phyloP scores from a whole-genome alignment of 2,888 invertebrate genomes.

The Xestia sexstrigata region DNA sequence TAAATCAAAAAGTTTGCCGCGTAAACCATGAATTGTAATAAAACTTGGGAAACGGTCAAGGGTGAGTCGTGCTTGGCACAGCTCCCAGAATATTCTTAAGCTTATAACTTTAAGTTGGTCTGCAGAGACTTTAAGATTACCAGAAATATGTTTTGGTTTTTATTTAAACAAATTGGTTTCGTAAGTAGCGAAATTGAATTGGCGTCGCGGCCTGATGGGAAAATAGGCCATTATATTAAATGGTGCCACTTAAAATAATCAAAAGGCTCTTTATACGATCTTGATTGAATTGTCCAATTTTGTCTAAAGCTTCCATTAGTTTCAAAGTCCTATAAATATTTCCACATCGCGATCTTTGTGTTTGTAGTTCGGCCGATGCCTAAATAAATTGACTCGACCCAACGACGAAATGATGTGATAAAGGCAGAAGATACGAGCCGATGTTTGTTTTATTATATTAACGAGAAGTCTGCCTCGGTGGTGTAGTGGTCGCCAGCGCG shows the following conservation, averaged over 20 bases:
- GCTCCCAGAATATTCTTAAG: neutral
- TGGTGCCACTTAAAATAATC: constrained; percentile 21
- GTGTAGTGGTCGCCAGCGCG: neutral
- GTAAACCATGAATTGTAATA: constrained; percentile 44
- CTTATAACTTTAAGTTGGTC: constrained; percentile 19
- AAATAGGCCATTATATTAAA: constrained; percentile 37
- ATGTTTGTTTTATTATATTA: constrained; percentile 15
- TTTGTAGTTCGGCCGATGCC: constrained; percentile 31
- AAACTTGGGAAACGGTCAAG: constrained; percentile 52
- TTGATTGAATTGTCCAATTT: constrained; percentile 24
- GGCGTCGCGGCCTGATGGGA: neutral
- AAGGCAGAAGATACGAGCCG: neutral
- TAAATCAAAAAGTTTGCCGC: constrained; percentile 62
- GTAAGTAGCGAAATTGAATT: constrained; percentile 38
- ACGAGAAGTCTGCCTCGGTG: neutral
- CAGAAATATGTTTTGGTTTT: constrained; percentile 20
- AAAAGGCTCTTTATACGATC: constrained; percentile 14
- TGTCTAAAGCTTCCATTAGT: constrained; percentile 7
- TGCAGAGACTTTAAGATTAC: constrained; percentile 11
- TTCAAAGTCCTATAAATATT: constrained; percentile 34
- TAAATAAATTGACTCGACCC: constrained; percentile 42
- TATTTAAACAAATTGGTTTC: constrained; percentile 23
- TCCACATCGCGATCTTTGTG: constrained; percentile 35
- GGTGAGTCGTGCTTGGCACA: constrained; percentile 22
- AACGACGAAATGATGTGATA: constrained; percentile 27